phyloP scores from a whole-genome alignment of 2,888 invertebrate species.

The Lamproptera curius region DNA sequence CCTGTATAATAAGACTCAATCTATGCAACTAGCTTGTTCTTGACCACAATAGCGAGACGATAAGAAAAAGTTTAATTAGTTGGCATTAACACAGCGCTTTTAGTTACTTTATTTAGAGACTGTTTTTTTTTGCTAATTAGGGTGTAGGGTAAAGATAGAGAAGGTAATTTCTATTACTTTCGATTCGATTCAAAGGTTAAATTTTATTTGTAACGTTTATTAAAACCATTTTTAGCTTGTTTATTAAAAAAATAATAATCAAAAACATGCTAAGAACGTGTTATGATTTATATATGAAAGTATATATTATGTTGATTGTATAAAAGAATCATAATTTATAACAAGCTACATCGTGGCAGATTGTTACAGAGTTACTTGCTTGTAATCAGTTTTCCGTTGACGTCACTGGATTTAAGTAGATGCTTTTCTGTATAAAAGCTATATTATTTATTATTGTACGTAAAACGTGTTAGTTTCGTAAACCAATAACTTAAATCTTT shows the following conservation, averaged over 20 bases:
- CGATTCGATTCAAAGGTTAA: background rate
- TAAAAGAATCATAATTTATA: conserved; percentile 2
- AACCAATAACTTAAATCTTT: no score
- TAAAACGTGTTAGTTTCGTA: no score
- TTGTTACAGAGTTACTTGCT: background rate
- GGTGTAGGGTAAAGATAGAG: no score
- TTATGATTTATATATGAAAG: no score
- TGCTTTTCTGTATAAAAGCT: no score
- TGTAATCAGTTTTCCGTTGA: background rate
- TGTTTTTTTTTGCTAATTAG: no score
- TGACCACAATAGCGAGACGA: conserved; percentile 14
- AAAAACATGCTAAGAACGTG: background rate
- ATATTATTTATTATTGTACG: no score
- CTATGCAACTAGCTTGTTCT: conserved; percentile 1
- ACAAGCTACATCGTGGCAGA: background rate
- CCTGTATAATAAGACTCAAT: background rate
- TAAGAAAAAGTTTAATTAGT: no score
- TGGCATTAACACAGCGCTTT: no score
- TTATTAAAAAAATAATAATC: background rate
- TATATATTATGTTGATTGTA: no score
- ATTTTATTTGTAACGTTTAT: background rate
- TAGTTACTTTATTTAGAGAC: no score
- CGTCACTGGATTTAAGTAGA: background rate
- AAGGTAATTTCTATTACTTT: background rate
- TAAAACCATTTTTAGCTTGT: background rate